These are phyloP conservation scores for Ailuropoda melanoleuca DNA, from an alignment of 2,113 vertebrate species.

Conservation along the genomic window DNA sequence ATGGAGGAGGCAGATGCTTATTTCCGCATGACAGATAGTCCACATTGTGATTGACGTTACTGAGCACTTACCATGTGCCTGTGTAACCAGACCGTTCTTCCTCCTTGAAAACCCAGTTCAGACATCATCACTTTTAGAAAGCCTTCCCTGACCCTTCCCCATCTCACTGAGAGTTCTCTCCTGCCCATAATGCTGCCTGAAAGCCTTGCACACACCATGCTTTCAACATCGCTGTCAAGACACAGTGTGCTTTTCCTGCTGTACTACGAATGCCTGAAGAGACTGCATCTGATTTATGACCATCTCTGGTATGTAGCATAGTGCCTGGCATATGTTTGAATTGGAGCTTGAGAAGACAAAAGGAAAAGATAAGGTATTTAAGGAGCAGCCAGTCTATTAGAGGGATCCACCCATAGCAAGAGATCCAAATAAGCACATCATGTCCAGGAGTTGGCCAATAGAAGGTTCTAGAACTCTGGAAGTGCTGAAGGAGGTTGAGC, in stretches of 20 bases:
- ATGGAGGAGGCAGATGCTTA: background rate
- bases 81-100: background rate
- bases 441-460: background rate
- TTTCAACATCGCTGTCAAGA: background rate
- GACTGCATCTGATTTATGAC: background rate
- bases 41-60: background rate
- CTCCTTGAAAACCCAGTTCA: background rate
- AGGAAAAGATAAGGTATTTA: background rate
- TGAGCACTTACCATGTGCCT: background rate
- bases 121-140: background rate
- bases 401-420: background rate
- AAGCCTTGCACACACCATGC: background rate
- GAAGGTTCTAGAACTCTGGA: background rate
- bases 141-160: background rate
- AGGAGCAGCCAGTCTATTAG: background rate
- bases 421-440: background rate
- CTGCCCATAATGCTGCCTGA: background rate
- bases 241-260: background rate
- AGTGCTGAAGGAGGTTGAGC: background rate
- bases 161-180: background rate
- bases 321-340: background rate
- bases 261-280: background rate
- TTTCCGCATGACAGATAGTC: background rate
- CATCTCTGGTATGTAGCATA: background rate
- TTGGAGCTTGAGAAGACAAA: background rate